Conservation (phyloP, 2,888 invertebrate species). For the Rutpela maculata region DNA sequence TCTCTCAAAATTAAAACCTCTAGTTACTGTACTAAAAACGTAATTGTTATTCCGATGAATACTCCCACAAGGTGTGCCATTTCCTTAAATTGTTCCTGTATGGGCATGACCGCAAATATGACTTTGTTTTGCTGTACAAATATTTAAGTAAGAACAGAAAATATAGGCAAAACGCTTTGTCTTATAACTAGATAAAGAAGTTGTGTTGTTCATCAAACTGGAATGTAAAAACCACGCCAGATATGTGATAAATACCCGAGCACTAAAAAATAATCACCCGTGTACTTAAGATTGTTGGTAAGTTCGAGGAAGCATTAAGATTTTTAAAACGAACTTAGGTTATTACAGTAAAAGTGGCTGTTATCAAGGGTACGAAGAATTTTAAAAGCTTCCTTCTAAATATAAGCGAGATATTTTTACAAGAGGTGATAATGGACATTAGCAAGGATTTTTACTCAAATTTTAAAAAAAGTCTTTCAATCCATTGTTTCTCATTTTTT, state of each 20-base stretch:
- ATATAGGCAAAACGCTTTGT: conserved; percentile 7
- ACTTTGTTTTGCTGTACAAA: conserved; percentile 8
- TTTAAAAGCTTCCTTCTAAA: conserved; percentile 31
- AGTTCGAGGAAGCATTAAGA: conserved; percentile 25
- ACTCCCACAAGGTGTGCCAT: neutral
- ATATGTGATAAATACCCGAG: conserved; percentile 33
- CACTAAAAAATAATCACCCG: conserved; percentile 37
- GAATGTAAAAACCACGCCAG: conserved; percentile 4
- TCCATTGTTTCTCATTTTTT: no score
- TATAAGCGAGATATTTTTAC: neutral
- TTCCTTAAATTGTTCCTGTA: neutral
- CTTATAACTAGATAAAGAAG: conserved; percentile 4
- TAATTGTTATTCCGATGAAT: neutral
- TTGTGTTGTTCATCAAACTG: conserved; percentile 16
- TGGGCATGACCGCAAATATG: neutral
- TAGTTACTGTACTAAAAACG: no score
- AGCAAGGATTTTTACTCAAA: neutral
- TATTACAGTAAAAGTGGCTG: conserved; percentile 17
- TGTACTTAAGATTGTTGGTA: conserved; percentile 28
- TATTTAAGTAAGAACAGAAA: conserved; percentile 34
- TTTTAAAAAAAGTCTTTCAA: no score
- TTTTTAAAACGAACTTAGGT: conserved; percentile 22
- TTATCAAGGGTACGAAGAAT: conserved; percentile 14
- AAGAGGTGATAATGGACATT: neutral
- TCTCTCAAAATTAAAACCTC: no score